Base-by-base conservation (phyloP, 2,797 vertebrate genomes). In the Myoxocephalus aenaeus region DNA sequence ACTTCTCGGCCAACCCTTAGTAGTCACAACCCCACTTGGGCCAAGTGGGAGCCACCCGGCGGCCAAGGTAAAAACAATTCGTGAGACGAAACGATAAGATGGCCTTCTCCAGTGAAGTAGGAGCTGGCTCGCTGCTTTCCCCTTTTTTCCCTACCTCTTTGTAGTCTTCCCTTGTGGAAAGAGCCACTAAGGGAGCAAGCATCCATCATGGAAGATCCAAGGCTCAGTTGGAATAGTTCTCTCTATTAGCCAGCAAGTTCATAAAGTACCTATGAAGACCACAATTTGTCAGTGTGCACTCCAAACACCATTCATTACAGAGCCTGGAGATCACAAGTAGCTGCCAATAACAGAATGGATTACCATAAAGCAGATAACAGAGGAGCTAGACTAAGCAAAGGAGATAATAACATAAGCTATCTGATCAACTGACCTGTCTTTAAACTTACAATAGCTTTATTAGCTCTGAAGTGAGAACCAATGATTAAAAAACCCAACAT, bases 41-140 rank as follows among this genome's bases (percentile, higher is more conserved):
- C 87, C 84, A 77, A 83, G 87, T 86, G 74, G 86, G 80, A 89
- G 84, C 85, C 83, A 84, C 83, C 84, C 80, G 34, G 77, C 53
- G 86, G 89, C 86, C 91, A 93, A 92, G 88, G 91, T 92, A 92
- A 91, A 27, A 92, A 90, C 91, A 87, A 85, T 87, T 75, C 70
- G 67, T 25, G 73, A 86, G 85, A 85, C 67, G 22, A 87, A 92
- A 88, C 51, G 61, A 76, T 81, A 79, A 86, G 84, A 75, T 85
- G 85, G 89, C 83, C 86, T 80, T 86, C 88, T 82, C 50, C 70
- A 14, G 64, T 59, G 66, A 72, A 85, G 66, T 14, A 54, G 71
- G 18, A 7, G 15, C 67, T 85, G 66, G 64, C 79, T 82, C 44
- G 67, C 56, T 61, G 42, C 42, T 67, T 78, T 70, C 67, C 34